phyloP scores from a whole-genome alignment of 2,888 invertebrate genomes.

The Eueremaeus valkanovi region DNA sequence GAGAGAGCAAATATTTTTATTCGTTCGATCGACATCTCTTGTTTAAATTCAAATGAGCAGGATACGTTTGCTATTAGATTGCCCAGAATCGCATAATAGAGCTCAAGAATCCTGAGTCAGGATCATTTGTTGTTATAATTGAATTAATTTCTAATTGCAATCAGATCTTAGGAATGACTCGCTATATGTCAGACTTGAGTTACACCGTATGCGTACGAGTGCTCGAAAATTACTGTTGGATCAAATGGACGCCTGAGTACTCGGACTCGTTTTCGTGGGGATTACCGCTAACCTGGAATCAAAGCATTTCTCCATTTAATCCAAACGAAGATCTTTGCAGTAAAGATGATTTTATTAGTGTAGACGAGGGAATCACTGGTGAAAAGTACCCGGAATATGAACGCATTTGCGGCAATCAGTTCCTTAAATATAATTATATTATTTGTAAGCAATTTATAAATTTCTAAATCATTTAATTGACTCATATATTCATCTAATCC shows the following conservation, averaged over 20 bases:
- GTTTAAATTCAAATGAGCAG: too few species aligned
- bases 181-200: conserved; percentile 18
- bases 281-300: not conserved
- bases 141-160: not conserved
- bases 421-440: not conserved
- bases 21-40: too few species aligned
- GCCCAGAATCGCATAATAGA: too few species aligned
- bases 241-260: not conserved
- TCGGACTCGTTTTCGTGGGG: not conserved
- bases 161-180: not conserved
- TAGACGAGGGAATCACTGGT: not conserved
- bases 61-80: too few species aligned
- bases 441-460: not conserved
- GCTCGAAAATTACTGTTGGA: conserved; percentile 14
- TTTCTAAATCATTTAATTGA: too few species aligned
- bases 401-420: not conserved
- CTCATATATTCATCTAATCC: not conserved
- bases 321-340: not conserved
- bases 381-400: not conserved
- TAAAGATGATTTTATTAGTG: not conserved
- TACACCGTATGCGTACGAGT: not conserved
- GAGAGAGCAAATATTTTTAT: too few species aligned
- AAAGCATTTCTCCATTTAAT: not conserved
- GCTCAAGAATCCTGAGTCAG: too few species aligned
- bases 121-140: too few species aligned